Base-by-base conservation (phyloP, 2,888 invertebrate species). In the Mermis nigrescens region DNA sequence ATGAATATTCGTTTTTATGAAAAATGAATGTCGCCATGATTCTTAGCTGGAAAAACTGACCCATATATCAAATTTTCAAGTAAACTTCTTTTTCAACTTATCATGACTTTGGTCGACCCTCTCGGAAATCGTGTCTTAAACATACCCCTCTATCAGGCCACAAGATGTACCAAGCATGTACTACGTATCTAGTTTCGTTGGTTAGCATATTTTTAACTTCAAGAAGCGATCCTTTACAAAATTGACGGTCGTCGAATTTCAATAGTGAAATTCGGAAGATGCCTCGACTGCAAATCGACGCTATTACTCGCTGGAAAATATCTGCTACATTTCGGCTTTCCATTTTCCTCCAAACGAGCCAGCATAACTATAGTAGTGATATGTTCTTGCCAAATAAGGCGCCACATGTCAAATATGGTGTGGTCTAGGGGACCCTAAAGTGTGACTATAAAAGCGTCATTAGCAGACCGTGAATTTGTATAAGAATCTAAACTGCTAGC, bases 81-180 rank as follows among this genome's bases (percentile, higher is more conserved):
- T n/a, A n/a, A n/a, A n/a, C n/a, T n/a, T n/a, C n/a, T n/a, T n/a
- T n/a, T n/a, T n/a, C n/a, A n/a, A n/a, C n/a, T n/a, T n/a, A n/a
- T n/a, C n/a, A n/a, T n/a, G n/a, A n/a, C n/a, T n/a, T n/a, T n/a
- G n/a, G n/a, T n/a, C n/a, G n/a, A n/a, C n/a, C n/a, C n/a, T n/a
- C n/a, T n/a, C n/a, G n/a, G n/a, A n/a, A n/a, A n/a, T n/a, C n/a
- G 24, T n/a, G 24, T 7, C 19, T 48, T n/a, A 48, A 48, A 48
- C 48, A n/a, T 48, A 48, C 48, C 4, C 48, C 48, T 48, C 24
- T 12, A 48, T 48, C 48, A 24, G 48, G 48, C 48, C 48, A 48
- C 24, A 24, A 48, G 24, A 48, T 24, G 48, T n/a, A 48, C 48
- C 48, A 48, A 4, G 24, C 48, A 24, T 48, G 48, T 7, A 24